Evolutionary conservation across 2,888 invertebrate genomes (phyloP), one percentile per base, ranked within the genome.

Genomic region (Troglohyphantes excavatus): DNA sequence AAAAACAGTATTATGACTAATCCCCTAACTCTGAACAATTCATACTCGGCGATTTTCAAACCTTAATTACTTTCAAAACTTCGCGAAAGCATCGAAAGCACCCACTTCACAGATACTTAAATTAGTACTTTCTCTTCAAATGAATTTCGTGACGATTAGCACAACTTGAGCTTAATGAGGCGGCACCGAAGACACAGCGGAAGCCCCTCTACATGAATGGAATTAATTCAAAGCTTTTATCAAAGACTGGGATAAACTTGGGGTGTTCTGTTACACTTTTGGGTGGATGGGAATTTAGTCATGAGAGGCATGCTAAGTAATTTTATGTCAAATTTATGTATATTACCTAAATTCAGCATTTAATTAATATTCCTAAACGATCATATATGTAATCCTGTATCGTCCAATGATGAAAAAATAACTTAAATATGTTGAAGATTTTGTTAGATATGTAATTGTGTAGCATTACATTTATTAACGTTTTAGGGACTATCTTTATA

Each of bases 121-220:
- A 68, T 68, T 68, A 68, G 68, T 33, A 68, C 68, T 33, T 68
- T 68, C 33, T 19, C 68, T n/a, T 33, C 17, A n/a, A 67, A 67
- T 17, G 67, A 26, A 67, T 67, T 67, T 19, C 27, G n/a, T 27
- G 33, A 33, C 33, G 33, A 33, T 68, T 68, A 33, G n/a, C 29
- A 33, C 33, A 68, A 68, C 68, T 33, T 19, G 17, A 68, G 33
- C n/a, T 33, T 68, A 68, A 68, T 68, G 68, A 68, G 33, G 33
- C 33, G 33, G 21, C n/a, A 33, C 68, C 33, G 68, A 33, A 33
- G 11, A 33, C 68, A 13, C 17, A 19, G 17, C n/a, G n/a, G n/a
- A 53, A 53, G 17, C 33, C 29, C 33, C 33, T 33, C n/a, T 6
- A 27, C 33, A 13, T 33, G 68, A 68, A 68, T 33, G n/a, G 68